Evolutionary conservation across 1,140 invertebrate species (phyloP).

Genomic region (Fopius arisanus): DNA sequence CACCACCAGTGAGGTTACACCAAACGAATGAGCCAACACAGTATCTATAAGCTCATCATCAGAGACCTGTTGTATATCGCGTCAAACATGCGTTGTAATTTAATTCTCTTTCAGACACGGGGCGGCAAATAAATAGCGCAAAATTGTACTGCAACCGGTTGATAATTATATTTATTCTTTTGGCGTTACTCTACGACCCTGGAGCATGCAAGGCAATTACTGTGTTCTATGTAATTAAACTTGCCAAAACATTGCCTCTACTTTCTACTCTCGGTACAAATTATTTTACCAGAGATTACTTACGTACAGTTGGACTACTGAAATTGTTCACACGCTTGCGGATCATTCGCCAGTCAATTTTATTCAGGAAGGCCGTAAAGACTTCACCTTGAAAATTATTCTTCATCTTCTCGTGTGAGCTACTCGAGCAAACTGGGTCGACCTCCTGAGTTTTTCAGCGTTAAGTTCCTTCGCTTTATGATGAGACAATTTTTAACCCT

Average conservation of each 20-base stretch:
- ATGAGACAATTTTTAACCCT: not conserved
- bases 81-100: not conserved
- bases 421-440: not conserved
- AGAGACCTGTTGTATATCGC: constrained; percentile 9
- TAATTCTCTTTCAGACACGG: not conserved
- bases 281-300: no score
- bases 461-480: not conserved
- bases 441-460: not conserved
- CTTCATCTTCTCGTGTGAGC: not conserved
- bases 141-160: no score
- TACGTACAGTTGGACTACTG: no score
- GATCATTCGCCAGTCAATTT: no score
- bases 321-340: no score
- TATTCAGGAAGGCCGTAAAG: no score
- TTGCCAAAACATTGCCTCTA: no score
- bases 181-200: no score
- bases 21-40: constrained; percentile 5
- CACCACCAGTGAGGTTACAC: not conserved
- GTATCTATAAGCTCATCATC: not conserved
- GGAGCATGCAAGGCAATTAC: no score
- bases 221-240: no score
- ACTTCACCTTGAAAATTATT: not conserved
- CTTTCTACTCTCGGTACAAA: no score
- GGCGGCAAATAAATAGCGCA: not conserved
- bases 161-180: no score